phyloP scores from a whole-genome alignment of 2,888 invertebrate genomes.

The Leucophora obtusa region DNA sequence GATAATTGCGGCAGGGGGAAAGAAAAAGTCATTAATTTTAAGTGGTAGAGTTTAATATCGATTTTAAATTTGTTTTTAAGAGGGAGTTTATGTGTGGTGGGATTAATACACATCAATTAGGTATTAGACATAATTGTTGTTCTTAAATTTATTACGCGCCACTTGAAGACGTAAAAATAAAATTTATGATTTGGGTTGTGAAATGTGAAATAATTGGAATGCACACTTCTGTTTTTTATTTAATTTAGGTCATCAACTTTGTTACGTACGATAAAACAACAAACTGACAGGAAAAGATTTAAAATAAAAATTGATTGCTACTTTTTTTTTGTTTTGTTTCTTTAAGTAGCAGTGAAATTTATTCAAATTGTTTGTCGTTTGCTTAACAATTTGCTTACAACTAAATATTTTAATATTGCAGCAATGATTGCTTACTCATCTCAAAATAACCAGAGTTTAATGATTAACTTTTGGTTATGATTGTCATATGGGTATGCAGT shows the following conservation, averaged over 20 bases:
- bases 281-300: background rate
- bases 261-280: background rate
- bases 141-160: slow-evolving; percentile 11
- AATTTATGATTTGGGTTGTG: slow-evolving; percentile 13
- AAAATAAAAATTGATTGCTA: background rate
- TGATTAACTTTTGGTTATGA: too few species aligned
- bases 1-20: background rate
- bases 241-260: slow-evolving; percentile 25
- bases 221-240: background rate
- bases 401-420: too few species aligned
- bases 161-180: background rate
- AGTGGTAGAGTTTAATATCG: background rate
- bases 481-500: too few species aligned
- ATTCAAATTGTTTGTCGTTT: too few species aligned
- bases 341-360: too few species aligned
- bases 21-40: slow-evolving; percentile 19
- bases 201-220: slow-evolving; percentile 11
- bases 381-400: too few species aligned
- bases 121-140: slow-evolving; percentile 7
- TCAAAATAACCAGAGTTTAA: too few species aligned
- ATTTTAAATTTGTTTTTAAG: background rate
- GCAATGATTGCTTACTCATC: too few species aligned
- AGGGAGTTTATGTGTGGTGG: slow-evolving; percentile 15
- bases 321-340: too few species aligned
- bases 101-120: slow-evolving; percentile 9